Evolutionary conservation across 1,140 invertebrate species (phyloP).

Genomic region (Drosophila santomea): DNA sequence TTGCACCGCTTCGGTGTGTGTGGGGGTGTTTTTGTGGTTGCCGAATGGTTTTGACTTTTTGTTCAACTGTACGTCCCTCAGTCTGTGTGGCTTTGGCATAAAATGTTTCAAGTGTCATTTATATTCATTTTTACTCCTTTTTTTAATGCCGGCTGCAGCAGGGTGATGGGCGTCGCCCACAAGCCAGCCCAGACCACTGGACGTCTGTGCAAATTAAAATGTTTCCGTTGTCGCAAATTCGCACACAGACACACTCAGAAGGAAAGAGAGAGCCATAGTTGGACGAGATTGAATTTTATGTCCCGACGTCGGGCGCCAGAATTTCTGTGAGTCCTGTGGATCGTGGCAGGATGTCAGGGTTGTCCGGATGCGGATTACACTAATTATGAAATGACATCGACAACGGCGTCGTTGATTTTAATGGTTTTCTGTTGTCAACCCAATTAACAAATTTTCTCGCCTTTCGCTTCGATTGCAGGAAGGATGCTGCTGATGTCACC

Average conservation of each 20-base stretch:
- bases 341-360: conserved; percentile 55
- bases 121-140: conserved; percentile 58
- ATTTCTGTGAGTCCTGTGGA: conserved; percentile 15
- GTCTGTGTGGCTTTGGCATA: conserved; percentile 45
- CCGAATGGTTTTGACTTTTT: conserved; percentile 60
- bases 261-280: conserved; percentile 30
- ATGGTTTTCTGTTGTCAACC: conserved; percentile 67
- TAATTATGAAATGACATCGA: conserved; percentile 75
- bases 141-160: conserved; percentile 24
- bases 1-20: conserved; percentile 2
- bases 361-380: conserved; percentile 75
- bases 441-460: conserved; percentile 61
- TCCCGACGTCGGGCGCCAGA: conserved; percentile 36
- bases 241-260: conserved; percentile 3
- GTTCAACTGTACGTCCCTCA: conserved; percentile 60
- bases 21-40: conserved; percentile 41
- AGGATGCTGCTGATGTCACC: conserved; percentile 58
- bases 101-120: conserved; percentile 77
- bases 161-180: conserved; percentile 16
- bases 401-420: conserved; percentile 52
- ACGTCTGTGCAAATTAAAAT: conserved; percentile 75
- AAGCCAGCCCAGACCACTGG: conserved; percentile 43
- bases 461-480: conserved; percentile 43
- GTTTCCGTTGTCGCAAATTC: conserved; percentile 62
- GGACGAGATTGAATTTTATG: conserved; percentile 72